A percentile compares a stretch with the other conserved stretches of the same genome.
These are phyloP conservation scores for Conus ventricosus DNA, from an alignment of 1,140 invertebrate genomes.

Conservation along the genomic window DNA sequence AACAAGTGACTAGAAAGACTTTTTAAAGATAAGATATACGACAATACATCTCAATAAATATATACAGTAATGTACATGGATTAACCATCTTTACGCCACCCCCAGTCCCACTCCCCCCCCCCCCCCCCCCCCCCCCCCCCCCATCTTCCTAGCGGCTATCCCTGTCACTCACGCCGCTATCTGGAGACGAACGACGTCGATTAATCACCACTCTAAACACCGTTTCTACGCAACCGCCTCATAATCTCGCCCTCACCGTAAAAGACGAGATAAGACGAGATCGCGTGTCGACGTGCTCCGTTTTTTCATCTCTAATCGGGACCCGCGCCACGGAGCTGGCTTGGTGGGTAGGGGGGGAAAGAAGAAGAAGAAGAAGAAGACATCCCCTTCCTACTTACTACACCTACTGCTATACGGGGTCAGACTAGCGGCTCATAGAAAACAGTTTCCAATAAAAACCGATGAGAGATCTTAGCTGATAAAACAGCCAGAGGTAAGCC, in stretches of 20 bases:
- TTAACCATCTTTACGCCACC: too few relatives aligned
- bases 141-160: too few relatives aligned
- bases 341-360: too few relatives aligned
- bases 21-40: too few relatives aligned
- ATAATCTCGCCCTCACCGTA: constrained; percentile 27
- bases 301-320: constrained; percentile 10
- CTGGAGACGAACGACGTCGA: neutral
- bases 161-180: constrained; percentile 7
- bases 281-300: neutral
- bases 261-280: constrained; percentile 34
- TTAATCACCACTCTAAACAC: constrained; percentile 31
- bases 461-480: constrained; percentile 12
- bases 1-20: too few relatives aligned
- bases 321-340: too few relatives aligned
- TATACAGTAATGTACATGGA: too few relatives aligned
- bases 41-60: too few relatives aligned
- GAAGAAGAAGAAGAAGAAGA: neutral
- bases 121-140: too few relatives aligned
- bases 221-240: constrained; percentile 26
- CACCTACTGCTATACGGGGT: too few relatives aligned
- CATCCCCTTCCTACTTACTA: neutral
- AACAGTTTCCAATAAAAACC: constrained; percentile 28
- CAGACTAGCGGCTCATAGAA: neutral
- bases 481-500: neutral
- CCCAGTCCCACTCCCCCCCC: too few relatives aligned